phyloP scores from a whole-genome alignment of 2,113 vertebrate genomes.

The Paraplagusia blochii region DNA sequence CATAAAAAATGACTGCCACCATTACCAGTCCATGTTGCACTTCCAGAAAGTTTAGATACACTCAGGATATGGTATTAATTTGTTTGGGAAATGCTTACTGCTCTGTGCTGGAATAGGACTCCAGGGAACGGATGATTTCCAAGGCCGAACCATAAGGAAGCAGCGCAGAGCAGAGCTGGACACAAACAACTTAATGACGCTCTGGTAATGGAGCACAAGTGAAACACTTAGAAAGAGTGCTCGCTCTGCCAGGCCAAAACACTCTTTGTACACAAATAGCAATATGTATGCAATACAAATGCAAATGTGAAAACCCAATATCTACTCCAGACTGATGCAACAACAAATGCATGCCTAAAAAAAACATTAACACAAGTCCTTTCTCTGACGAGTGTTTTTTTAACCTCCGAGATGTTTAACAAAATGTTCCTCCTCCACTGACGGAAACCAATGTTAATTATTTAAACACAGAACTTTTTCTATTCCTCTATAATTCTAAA shows the following conservation, averaged over 20 bases:
- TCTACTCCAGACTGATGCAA: background rate
- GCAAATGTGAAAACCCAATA: background rate
- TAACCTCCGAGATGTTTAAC: slow-evolving; percentile 52
- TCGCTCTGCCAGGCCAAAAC: slow-evolving; percentile 29
- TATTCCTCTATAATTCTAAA: too few relatives aligned
- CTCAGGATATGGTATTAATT: slow-evolving; percentile 60
- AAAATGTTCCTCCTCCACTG: slow-evolving; percentile 12
- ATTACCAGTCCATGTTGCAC: slow-evolving; percentile 62
- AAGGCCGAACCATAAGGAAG: slow-evolving; percentile 62
- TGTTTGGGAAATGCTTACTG: slow-evolving; percentile 70
- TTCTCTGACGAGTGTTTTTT: slow-evolving; percentile 1
- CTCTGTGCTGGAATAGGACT: slow-evolving; percentile 52
- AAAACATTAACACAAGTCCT: background rate
- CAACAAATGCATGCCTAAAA: background rate
- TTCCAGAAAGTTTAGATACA: slow-evolving; percentile 70
- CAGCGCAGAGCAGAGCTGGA: slow-evolving; percentile 43
- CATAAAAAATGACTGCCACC: slow-evolving; percentile 40
- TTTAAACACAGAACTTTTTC: slow-evolving; percentile 30
- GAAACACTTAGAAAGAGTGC: slow-evolving; percentile 47
- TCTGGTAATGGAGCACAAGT: slow-evolving; percentile 57
- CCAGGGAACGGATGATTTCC: slow-evolving; percentile 48
- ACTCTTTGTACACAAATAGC: slow-evolving; percentile 14
- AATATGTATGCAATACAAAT: slow-evolving; percentile 9
- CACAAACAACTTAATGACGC: slow-evolving; percentile 59
- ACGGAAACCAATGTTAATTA: slow-evolving; percentile 58